Percentiles rank a stretch among this genome's conserved stretches.
These are phyloP conservation scores for Pogoniulus pusillus DNA, from an alignment of 2,797 vertebrate genomes.

Conservation along the genomic window DNA sequence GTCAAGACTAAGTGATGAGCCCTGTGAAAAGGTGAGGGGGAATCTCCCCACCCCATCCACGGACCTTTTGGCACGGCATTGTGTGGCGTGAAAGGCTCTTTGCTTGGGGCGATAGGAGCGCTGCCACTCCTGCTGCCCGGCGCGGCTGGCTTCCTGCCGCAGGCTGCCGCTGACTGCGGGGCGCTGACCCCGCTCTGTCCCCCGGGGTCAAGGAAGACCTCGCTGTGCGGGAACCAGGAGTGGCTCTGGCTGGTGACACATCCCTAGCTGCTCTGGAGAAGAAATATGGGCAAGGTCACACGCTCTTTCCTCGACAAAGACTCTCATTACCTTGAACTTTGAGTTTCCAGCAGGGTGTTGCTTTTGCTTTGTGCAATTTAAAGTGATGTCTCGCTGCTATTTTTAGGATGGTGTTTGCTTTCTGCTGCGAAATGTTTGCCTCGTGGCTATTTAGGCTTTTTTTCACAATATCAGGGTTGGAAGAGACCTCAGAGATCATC, in stretches of 20 bases:
- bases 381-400: neutral
- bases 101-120: neutral
- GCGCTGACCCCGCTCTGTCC: neutral
- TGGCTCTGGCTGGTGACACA: neutral
- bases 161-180: neutral
- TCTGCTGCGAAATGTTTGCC: neutral
- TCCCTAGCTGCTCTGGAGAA: neutral
- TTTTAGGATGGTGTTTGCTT: slow-evolving; percentile 5
- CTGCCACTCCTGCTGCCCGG: slow-evolving; percentile 47
- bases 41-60: slow-evolving; percentile 2
- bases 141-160: neutral
- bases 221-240: neutral
- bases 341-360: neutral
- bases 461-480: too few relatives aligned
- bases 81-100: neutral
- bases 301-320: neutral
- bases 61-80: slow-evolving; percentile 34
- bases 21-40: slow-evolving; percentile 8
- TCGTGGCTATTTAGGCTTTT: neutral
- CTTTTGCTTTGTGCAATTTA: neutral
- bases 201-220: neutral
- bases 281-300: neutral
- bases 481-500: too few relatives aligned
- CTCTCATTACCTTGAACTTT: slow-evolving; percentile 1
- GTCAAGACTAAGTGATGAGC: slow-evolving; percentile 50